A percentile compares a stretch with the other conserved stretches of the same genome.
Conservation (phyloP, 2,888 invertebrate genomes). For the Lithosia quadra region DNA sequence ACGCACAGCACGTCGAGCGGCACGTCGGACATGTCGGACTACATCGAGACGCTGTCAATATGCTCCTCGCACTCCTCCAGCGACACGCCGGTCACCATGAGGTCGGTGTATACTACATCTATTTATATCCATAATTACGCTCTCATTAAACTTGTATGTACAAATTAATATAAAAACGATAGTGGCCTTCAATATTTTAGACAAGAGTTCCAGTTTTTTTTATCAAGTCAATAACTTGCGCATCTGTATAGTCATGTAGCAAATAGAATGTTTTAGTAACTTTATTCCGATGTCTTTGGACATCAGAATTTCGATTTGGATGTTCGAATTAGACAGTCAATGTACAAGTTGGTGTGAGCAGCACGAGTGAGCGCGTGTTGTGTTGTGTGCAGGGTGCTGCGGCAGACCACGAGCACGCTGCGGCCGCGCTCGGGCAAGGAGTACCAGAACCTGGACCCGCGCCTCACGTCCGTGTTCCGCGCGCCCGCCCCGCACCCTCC, state of each 20-base stretch:
- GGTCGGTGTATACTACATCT: constrained; percentile 58
- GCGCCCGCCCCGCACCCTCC: constrained; percentile 48
- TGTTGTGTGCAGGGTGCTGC: constrained; percentile 61
- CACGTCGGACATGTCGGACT: constrained; percentile 95
- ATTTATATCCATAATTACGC: not conserved
- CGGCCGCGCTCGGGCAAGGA: constrained; percentile 95
- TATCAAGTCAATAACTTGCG: too few species aligned
- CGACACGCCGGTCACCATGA: constrained; percentile 89
- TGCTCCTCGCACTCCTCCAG: constrained; percentile 94
- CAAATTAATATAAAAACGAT: too few species aligned
- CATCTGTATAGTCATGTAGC: too few species aligned
- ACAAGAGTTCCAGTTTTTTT: not conserved
- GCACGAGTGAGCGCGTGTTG: too few species aligned
- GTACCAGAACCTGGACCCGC: constrained; percentile 88
- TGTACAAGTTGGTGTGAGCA: too few species aligned
- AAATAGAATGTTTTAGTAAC: not conserved
- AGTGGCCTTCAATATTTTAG: not conserved
- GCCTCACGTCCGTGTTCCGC: constrained; percentile 51
- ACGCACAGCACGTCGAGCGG: constrained; percentile 94
- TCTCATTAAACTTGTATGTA: too few species aligned
- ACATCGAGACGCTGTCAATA: constrained; percentile 93
- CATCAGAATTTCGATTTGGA: too few species aligned
- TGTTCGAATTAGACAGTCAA: too few species aligned
- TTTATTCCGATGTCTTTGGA: not conserved
- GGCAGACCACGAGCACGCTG: constrained; percentile 88